Percentiles rank a stretch among this genome's conserved stretches.
Conservation (phyloP, 2,797 vertebrate genomes). For the Myotis findleyi region DNA sequence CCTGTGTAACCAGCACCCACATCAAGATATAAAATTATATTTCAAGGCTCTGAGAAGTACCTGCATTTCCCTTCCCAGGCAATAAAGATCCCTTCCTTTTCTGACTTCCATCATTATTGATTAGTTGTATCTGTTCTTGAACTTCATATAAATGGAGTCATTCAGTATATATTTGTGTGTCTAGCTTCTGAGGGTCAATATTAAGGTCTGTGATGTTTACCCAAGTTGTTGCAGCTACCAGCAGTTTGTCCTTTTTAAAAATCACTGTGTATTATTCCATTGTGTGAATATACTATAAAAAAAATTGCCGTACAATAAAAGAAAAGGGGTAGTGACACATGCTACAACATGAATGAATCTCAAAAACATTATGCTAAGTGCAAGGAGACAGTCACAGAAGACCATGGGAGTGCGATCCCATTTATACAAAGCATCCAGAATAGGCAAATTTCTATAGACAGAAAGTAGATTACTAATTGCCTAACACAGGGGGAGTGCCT, state of each 20-base stretch:
- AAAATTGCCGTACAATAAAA: background rate
- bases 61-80: background rate
- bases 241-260: background rate
- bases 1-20: background rate
- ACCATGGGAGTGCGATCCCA: background rate
- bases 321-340: background rate
- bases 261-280: background rate
- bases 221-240: background rate
- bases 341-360: background rate
- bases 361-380: background rate
- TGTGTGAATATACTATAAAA: background rate
- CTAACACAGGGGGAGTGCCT: background rate
- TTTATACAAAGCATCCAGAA: background rate
- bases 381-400: background rate
- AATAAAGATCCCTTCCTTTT: background rate
- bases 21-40: background rate
- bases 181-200: background rate
- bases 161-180: background rate
- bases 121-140: background rate
- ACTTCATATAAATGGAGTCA: background rate
- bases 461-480: background rate
- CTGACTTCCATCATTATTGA: background rate
- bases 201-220: background rate
- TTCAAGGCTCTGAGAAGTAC: background rate
- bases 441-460: background rate